phyloP scores from a whole-genome alignment of 2,797 vertebrate species.

The Microcaecilia unicolor region DNA sequence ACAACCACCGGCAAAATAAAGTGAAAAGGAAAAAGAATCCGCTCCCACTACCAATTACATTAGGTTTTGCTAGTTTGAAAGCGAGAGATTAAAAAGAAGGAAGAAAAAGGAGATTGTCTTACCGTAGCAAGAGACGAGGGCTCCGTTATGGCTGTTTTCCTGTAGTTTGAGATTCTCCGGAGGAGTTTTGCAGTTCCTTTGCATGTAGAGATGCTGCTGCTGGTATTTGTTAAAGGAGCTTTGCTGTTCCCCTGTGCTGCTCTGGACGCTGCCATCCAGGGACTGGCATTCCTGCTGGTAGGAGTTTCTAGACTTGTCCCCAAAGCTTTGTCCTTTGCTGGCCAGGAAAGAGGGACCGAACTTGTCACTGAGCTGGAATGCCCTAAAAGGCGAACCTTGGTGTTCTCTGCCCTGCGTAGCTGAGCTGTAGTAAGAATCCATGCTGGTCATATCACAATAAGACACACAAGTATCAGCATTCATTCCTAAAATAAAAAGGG shows the following conservation, averaged over 20 bases:
- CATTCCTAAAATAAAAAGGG: slow-evolving; percentile 75
- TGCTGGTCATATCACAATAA: slow-evolving; percentile 91
- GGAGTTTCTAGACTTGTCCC: slow-evolving; percentile 74
- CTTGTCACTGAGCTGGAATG: slow-evolving; percentile 83
- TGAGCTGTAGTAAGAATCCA: slow-evolving; percentile 96
- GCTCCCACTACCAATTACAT: no score
- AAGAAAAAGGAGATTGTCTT: slow-evolving; percentile 42
- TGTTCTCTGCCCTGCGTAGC: slow-evolving; percentile 77
- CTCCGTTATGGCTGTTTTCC: slow-evolving; percentile 73
- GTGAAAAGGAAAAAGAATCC: no score
- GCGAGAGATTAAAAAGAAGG: no score
- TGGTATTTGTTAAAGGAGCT: slow-evolving; percentile 88
- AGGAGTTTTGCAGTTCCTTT: slow-evolving; percentile 71
- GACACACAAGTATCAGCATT: slow-evolving; percentile 89
- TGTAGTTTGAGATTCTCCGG: slow-evolving; percentile 77
- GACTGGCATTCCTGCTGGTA: slow-evolving; percentile 88
- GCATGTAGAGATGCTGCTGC: slow-evolving; percentile 13
- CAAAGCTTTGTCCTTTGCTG: slow-evolving; percentile 88
- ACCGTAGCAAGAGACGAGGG: slow-evolving; percentile 84
- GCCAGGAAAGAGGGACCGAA: slow-evolving; percentile 85
- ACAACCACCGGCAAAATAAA: no score
- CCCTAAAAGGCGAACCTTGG: slow-evolving; percentile 84
- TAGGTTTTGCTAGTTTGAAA: no score
- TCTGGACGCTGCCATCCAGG: slow-evolving; percentile 69
- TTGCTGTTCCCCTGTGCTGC: slow-evolving; percentile 54